Percentiles rank a stretch among this genome's conserved stretches.
phyloP scores from a whole-genome alignment of 2,113 vertebrate genomes.

The Lates calcarifer region DNA sequence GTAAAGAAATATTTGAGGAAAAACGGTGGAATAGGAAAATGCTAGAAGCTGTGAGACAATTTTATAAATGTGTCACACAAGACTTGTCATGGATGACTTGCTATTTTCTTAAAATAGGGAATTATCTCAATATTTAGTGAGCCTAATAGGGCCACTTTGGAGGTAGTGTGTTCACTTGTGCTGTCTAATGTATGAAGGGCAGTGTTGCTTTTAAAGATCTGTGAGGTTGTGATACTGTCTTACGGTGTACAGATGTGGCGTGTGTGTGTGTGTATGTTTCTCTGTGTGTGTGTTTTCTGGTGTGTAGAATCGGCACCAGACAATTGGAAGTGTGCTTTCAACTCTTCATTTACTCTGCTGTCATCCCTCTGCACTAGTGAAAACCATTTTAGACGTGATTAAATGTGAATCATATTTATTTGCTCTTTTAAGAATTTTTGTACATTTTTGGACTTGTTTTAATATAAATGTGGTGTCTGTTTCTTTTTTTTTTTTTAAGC shows the following conservation, averaged over 20 bases:
- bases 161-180: conserved; percentile 50
- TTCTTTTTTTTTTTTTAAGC: conserved; percentile 56
- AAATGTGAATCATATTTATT: conserved; percentile 90
- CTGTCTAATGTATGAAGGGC: conserved; percentile 66
- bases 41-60: conserved; percentile 54
- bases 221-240: conserved; percentile 55
- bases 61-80: conserved; percentile 46
- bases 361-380: conserved; percentile 82
- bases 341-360: conserved; percentile 73
- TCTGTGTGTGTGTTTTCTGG: conserved; percentile 42
- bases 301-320: conserved; percentile 51
- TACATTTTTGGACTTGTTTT: conserved; percentile 82
- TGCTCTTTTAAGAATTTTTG: conserved; percentile 80
- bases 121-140: conserved; percentile 57
- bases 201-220: conserved; percentile 49
- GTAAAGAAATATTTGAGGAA: conserved; percentile 44
- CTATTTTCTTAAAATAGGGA: conserved; percentile 58
- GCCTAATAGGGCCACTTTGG: conserved; percentile 27
- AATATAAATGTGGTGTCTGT: conserved; percentile 80
- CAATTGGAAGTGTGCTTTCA: conserved; percentile 52
- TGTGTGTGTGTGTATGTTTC: neutral
- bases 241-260: conserved; percentile 52
- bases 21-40: conserved; percentile 22
- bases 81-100: conserved; percentile 44
- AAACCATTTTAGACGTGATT: conserved; percentile 79